Evolutionary conservation across 2,113 vertebrate genomes (phyloP).

Genomic region (Xyliphius kryptos): DNA sequence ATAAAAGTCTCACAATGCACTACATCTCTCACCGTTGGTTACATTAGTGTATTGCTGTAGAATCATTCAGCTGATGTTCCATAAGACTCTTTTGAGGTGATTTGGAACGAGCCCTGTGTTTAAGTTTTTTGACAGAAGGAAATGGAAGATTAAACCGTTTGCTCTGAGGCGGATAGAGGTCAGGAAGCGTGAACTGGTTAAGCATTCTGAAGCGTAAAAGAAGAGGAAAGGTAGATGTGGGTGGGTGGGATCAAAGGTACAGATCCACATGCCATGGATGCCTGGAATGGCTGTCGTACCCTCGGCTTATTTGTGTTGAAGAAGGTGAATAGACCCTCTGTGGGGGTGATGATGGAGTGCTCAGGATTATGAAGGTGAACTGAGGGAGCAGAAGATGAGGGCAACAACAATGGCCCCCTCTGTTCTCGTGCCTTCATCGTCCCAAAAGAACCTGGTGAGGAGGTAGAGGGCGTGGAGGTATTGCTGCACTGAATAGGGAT

Average conservation of each 20-base stretch:
- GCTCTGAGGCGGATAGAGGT: too few relatives aligned
- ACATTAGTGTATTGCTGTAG: too few relatives aligned
- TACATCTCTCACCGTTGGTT: too few relatives aligned
- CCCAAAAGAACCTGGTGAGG: conserved; percentile 10
- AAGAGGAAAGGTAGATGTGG: neutral
- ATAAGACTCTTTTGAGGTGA: too few relatives aligned
- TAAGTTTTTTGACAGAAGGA: too few relatives aligned
- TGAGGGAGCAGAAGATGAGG: conserved; percentile 35
- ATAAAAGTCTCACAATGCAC: too few relatives aligned
- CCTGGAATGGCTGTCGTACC: conserved; percentile 59
- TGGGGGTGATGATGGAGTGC: conserved; percentile 61
- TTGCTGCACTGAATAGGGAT: too few relatives aligned
- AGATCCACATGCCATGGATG: conserved; percentile 66
- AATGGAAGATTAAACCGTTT: too few relatives aligned
- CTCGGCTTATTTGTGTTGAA: conserved; percentile 62
- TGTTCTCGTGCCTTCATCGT: conserved; percentile 49
- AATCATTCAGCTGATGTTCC: too few relatives aligned
- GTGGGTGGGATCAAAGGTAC: conserved; percentile 47
- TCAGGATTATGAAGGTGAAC: conserved; percentile 27
- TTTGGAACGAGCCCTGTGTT: too few relatives aligned
- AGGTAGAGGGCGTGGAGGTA: neutral
- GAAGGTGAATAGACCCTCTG: conserved; percentile 67
- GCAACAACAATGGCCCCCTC: conserved; percentile 50
- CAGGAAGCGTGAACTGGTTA: neutral
- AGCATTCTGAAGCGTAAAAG: neutral